These are phyloP conservation scores for Odobenus rosmarus DNA, from an alignment of 2,113 vertebrate genomes.

Conservation along the genomic window DNA sequence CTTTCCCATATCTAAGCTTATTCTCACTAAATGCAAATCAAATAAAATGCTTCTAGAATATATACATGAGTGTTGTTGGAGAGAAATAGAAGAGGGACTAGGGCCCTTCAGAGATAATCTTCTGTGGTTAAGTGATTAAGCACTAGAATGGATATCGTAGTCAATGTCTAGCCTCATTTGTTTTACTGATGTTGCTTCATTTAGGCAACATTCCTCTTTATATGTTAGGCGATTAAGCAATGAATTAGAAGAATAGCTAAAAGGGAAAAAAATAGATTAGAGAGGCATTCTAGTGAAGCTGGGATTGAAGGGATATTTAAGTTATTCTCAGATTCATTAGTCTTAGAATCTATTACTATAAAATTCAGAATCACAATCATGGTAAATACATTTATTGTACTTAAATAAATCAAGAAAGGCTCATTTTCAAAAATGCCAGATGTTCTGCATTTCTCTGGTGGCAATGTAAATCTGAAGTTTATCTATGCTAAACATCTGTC, in stretches of 20 bases:
- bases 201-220: constrained; percentile 72
- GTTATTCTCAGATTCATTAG: constrained; percentile 62
- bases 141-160: constrained; percentile 40
- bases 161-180: constrained; percentile 71
- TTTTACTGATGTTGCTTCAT: constrained; percentile 68
- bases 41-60: not conserved
- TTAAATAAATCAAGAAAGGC: constrained; percentile 73
- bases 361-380: constrained; percentile 44
- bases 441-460: constrained; percentile 59
- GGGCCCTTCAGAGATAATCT: constrained; percentile 40
- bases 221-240: constrained; percentile 71
- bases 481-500: constrained; percentile 66
- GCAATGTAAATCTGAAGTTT: constrained; percentile 64
- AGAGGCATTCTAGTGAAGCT: constrained; percentile 55
- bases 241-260: constrained; percentile 70
- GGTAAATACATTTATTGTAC: constrained; percentile 66
- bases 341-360: constrained; percentile 39
- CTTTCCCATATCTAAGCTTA: not conserved
- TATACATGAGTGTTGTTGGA: not conserved
- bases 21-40: constrained; percentile 21
- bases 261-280: constrained; percentile 58
- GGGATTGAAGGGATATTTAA: constrained; percentile 60
- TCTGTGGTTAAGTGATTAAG: constrained; percentile 59
- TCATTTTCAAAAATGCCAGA: constrained; percentile 69
- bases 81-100: not conserved